Evolutionary conservation across 2,797 vertebrate species (phyloP).

Genomic region (Gadopsis bispinosus): DNA sequence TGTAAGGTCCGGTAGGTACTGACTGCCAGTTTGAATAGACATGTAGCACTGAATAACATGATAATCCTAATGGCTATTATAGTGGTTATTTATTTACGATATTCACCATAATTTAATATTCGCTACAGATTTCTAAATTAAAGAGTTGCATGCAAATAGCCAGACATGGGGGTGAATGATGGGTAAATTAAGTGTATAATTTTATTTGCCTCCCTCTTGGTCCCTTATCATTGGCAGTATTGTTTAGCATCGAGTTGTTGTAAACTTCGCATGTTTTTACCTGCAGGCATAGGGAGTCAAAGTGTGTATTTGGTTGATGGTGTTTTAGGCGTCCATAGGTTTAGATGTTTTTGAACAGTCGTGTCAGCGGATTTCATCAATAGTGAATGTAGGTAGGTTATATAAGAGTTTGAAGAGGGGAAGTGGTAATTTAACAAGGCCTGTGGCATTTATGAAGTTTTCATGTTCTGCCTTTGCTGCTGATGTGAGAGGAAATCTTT

Average conservation of each 20-base stretch:
- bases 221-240: background rate
- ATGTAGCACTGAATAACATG: background rate
- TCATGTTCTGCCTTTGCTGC: conserved; percentile 45
- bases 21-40: background rate
- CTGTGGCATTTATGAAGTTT: conserved; percentile 66
- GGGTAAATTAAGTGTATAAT: background rate
- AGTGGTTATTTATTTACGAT: background rate
- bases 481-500: conserved; percentile 44
- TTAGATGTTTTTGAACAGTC: conserved; percentile 23
- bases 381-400: conserved; percentile 56
- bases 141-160: background rate
- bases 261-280: background rate
- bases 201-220: background rate
- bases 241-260: background rate
- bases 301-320: background rate
- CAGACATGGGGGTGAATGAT: background rate
- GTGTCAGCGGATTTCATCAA: conserved; percentile 57
- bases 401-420: conserved; percentile 55
- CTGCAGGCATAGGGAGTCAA: background rate
- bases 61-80: background rate
- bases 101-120: background rate
- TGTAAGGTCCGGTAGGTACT: background rate
- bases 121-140: background rate
- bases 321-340: conserved; percentile 22
- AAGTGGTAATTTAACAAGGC: conserved; percentile 61